These are phyloP conservation scores for Fragum sueziense DNA, from an alignment of 2,888 invertebrate species.

Conservation along the genomic window DNA sequence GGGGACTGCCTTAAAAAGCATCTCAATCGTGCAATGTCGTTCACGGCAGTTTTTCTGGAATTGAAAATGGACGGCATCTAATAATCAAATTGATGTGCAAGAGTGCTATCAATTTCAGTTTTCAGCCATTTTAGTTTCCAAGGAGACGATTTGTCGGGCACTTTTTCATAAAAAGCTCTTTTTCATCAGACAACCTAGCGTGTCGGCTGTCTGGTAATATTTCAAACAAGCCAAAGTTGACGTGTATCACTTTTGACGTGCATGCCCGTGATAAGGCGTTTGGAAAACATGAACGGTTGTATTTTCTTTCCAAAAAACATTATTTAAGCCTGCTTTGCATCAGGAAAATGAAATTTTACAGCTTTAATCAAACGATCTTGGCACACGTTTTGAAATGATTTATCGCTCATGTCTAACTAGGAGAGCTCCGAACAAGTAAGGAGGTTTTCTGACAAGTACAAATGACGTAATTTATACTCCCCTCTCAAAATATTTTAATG, in stretches of 20 bases:
- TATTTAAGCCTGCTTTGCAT: constrained; percentile 65
- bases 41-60: too few relatives aligned
- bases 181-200: constrained; percentile 6
- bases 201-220: constrained; percentile 10
- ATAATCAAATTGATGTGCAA: not conserved
- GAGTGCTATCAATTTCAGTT: not conserved
- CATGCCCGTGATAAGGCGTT: constrained; percentile 56
- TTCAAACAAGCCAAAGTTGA: constrained; percentile 30
- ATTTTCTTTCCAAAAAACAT: constrained; percentile 64
- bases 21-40: too few relatives aligned
- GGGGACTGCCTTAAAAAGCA: too few relatives aligned
- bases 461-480: constrained; percentile 65
- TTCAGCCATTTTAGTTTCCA: not conserved
- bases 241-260: constrained; percentile 62
- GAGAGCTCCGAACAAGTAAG: constrained; percentile 49
- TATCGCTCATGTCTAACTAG: constrained; percentile 56
- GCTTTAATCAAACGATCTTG: constrained; percentile 65
- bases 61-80: too few relatives aligned
- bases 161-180: not conserved
- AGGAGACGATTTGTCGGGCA: constrained; percentile 1
- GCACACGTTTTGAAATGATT: constrained; percentile 59
- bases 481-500: constrained; percentile 65
- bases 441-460: constrained; percentile 60
- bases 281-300: constrained; percentile 53
- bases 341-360: constrained; percentile 66